Conservation (phyloP, 35 echinoderm and acorn worm genomes). For the Apostichopus californicus region DNA sequence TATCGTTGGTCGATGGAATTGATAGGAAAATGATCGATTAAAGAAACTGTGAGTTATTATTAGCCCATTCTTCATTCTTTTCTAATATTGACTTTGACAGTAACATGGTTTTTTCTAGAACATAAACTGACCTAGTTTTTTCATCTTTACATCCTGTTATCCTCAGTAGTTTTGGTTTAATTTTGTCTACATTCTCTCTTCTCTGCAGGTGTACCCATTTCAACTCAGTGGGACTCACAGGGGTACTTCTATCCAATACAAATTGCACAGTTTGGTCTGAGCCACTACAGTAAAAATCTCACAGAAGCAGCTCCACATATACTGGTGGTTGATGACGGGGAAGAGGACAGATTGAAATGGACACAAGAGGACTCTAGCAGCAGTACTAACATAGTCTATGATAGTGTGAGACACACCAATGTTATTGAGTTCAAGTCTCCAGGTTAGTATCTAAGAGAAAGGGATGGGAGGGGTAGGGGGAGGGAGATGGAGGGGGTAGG, state of each 20-base stretch:
- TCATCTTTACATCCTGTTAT: no score
- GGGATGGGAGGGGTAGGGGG: background rate
- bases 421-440: slow-evolving; percentile 70
- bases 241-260: slow-evolving; percentile 99
- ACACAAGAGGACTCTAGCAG: slow-evolving; percentile 58
- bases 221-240: slow-evolving; percentile 90
- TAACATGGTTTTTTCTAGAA: no score
- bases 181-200: background rate
- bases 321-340: slow-evolving; percentile 71
- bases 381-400: slow-evolving; percentile 59
- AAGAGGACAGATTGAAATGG: slow-evolving; percentile 52
- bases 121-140: no score
- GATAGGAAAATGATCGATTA: no score
- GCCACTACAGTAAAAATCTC: slow-evolving; percentile 98
- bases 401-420: slow-evolving; percentile 50
- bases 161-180: background rate
- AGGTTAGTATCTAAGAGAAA: background rate
- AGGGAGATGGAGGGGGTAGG: no score
- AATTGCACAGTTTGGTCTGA: slow-evolving; percentile 95
- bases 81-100: no score
- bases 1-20: no score
- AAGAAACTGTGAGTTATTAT: no score
- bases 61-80: no score
- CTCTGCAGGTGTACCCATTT: slow-evolving; percentile 87
- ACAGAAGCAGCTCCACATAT: slow-evolving; percentile 73